Evolutionary conservation across 2,888 invertebrate genomes (phyloP).

Genomic region (Caenorhabditis becei): DNA sequence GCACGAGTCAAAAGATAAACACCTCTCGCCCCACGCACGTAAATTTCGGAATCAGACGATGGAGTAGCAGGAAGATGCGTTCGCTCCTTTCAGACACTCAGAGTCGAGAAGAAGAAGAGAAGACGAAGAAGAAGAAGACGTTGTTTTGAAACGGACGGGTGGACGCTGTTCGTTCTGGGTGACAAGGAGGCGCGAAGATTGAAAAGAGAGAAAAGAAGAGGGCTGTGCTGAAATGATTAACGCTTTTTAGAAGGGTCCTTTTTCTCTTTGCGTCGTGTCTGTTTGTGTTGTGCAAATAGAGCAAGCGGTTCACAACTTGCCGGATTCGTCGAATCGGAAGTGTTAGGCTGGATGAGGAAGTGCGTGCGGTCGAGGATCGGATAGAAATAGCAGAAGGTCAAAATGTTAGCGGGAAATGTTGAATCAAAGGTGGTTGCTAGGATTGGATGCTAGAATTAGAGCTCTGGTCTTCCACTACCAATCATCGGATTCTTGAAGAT

Average conservation of each 20-base stretch:
- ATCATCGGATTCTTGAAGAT: too few species aligned
- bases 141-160: constrained; percentile 45
- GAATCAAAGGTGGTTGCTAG: too few species aligned
- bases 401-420: too few species aligned
- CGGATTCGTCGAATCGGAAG: too few species aligned
- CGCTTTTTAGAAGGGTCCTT: constrained; percentile 26
- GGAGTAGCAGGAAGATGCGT: constrained; percentile 10
- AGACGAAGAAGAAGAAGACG: constrained; percentile 34
- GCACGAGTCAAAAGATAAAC: too few species aligned
- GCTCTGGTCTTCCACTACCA: too few species aligned
- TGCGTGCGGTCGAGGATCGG: too few species aligned
- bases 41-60: constrained; percentile 18
- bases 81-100: constrained; percentile 34
- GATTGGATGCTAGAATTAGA: too few species aligned
- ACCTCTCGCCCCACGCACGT: too few species aligned
- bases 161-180: constrained; percentile 22
- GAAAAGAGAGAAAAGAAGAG: constrained; percentile 38
- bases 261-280: background rate
- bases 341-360: too few species aligned
- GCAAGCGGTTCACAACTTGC: background rate
- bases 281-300: background rate
- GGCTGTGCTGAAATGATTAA: constrained; percentile 46
- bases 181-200: constrained; percentile 46
- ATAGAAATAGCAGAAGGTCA: too few species aligned
- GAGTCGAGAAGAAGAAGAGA: constrained; percentile 11